Percentiles rank a stretch among this genome's conserved stretches.
Conservation (phyloP, 1,140 invertebrate genomes). For the Acromyrmex echinatior region DNA sequence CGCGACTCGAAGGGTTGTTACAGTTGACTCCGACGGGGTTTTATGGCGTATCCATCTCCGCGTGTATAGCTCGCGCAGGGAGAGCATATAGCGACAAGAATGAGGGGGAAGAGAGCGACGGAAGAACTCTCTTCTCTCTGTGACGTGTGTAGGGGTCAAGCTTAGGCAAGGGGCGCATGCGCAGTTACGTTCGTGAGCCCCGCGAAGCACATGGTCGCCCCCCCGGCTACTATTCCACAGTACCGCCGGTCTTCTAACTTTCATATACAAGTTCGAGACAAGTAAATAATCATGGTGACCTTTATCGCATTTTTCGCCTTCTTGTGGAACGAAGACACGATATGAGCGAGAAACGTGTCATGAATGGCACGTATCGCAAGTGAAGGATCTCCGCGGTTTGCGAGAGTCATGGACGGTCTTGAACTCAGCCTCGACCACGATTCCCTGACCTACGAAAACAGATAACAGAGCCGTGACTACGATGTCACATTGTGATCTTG, state of each 20-base stretch:
- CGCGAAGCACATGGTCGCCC: constrained; percentile 84
- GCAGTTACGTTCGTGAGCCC: constrained; percentile 82
- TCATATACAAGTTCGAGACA: constrained; percentile 49
- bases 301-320: constrained; percentile 4
- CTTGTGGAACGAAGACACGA: neutral
- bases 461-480: constrained; percentile 16
- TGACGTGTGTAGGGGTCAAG: constrained; percentile 81
- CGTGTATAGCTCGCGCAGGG: constrained; percentile 39
- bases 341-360: neutral
- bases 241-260: constrained; percentile 68
- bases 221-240: constrained; percentile 74
- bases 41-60: constrained; percentile 79
- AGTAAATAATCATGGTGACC: constrained; percentile 75
- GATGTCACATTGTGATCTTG: constrained; percentile 20
- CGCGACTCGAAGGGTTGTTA: constrained; percentile 74
- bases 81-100: constrained; percentile 47
- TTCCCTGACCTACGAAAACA: constrained; percentile 48
- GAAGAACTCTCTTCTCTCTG: constrained; percentile 65
- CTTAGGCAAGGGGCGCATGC: constrained; percentile 82
- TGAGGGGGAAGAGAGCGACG: constrained; percentile 46
- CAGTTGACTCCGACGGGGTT: constrained; percentile 75
- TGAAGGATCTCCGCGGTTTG: neutral
- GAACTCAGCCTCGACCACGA: neutral
- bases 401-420: neutral
- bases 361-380: neutral